Evolutionary conservation across 2,888 invertebrate species (phyloP), one percentile per base, ranked within the genome.

Genomic region (Octonoba sinensis): DNA sequence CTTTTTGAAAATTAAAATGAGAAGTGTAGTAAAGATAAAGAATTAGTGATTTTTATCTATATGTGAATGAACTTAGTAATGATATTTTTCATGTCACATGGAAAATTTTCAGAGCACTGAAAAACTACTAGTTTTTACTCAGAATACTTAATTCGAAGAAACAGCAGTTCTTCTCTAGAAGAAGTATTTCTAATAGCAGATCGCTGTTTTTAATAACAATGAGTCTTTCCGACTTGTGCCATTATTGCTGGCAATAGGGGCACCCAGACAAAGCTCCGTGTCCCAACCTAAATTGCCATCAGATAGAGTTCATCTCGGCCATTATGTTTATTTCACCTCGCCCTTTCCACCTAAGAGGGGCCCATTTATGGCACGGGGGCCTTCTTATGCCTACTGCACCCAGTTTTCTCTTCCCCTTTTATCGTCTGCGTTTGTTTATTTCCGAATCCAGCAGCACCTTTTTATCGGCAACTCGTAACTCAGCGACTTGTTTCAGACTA

Each of bases 231-330:
- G 36, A 36, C 36, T 36, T 36, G 36, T 36, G 8, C 36, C 36
- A 36, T 71, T 18, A 49, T 44, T 22, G 47, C 11, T 12, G 13
- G 18, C 11, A n/a, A n/a, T 8, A n/a, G 16, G 2, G 20, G 36
- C 18, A 22, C 11, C 18, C 49, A 13, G 36, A 24, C 51, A 64
- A 60, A 44, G 49, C 59, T 57, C 22, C 24, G 36, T 15, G 20
- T 47, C 22, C 27, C 36, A 36, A 15, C 13, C 73, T 20, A 56
- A 71, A 71, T 71, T 71, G 66, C 67, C 69, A 73, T 67, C 73
- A 62, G 73, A 79, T 73, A 73, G 56, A 79, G 73, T 79, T 79
- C 79, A 79, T 79, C 79, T 73, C 49, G 60, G n/a, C 67, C 79
- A 73, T 73, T 79, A 73, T 73, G 73, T 73, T 79, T 79, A 79